Conservation (phyloP, 2,113 vertebrate genomes). For the Ceyx margarethae region DNA sequence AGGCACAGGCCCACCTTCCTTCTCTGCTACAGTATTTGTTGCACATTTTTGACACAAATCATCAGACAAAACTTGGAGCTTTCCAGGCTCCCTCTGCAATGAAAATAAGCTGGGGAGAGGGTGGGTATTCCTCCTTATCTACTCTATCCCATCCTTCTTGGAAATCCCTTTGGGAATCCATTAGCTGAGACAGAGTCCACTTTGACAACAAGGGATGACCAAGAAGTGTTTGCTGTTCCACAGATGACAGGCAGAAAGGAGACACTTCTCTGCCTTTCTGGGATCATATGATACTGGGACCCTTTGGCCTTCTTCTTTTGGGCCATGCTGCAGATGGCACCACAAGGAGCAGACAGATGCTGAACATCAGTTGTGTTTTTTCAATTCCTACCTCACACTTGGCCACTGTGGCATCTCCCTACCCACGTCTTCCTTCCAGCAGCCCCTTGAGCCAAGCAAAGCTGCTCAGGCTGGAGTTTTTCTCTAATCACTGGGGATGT, state of each 20-base stretch:
- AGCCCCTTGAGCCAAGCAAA: not conserved
- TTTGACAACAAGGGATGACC: not conserved
- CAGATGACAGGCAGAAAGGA: not conserved
- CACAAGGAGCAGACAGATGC: not conserved
- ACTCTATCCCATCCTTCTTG: not conserved
- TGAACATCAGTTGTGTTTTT: not conserved
- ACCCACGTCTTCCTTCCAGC: not conserved
- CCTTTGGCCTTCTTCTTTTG: not conserved
- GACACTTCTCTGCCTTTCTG: not conserved
- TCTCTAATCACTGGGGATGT: not conserved
- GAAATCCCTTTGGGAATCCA: not conserved
- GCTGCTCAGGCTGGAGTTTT: not conserved
- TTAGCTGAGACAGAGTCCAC: not conserved
- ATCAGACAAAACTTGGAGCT: constrained; percentile 41
- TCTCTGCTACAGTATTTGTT: constrained; percentile 8
- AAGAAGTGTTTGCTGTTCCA: not conserved
- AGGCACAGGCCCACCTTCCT: not conserved
- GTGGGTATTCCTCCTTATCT: not conserved
- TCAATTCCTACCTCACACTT: not conserved
- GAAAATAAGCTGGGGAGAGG: not conserved
- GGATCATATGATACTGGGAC: not conserved
- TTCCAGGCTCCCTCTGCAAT: not conserved
- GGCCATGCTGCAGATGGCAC: rapidly evolving
- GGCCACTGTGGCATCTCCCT: not conserved
- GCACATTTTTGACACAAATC: constrained; percentile 31